Evolutionary conservation across 2,888 invertebrate genomes (phyloP), one percentile per base, ranked within the genome.

Genomic region (Agrotis ipsilon): DNA sequence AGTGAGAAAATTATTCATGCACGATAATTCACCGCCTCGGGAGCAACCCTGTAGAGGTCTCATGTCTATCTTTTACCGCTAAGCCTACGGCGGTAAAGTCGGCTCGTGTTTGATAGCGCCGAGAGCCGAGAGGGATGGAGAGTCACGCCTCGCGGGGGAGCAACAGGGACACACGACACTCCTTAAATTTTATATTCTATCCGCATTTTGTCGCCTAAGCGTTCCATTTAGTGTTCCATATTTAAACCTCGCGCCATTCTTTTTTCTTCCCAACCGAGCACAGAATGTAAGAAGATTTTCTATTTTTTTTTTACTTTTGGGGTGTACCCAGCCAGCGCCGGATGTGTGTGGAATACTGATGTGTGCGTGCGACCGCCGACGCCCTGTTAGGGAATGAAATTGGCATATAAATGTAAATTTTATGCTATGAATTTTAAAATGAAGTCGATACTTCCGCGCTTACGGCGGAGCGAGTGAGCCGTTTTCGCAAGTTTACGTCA

Each of bases 401-500:
- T 95, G 96, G 96, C 96, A 96, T 96, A 96, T 96, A 96, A 96
- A 96, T 96, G 96, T 96, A 95, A 96, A 96, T 96, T 96, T 96
- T 95, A 96, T 95, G 96, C 96, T 91, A 96, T 96, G 96, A 96
- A 96, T 96, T 96, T 96, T 96, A 96, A 96, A 96, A 96, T 95
- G 94, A 92, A 95, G 95, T 93, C 95, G 94, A 96, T 95, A 94
- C 94, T 94, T 95, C 93, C 94, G 90, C 91, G 92, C 92, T 93
- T 90, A 90, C 89, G 89, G 90, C 86, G 87, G 83, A 84, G 86
- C 87, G 88, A 85, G 89, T 85, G 91, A 91, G 92, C 90, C 90
- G 89, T 91, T 93, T 91, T 92, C 90, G 89, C 88, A 91, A 93
- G 92, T 93, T 93, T 89, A 90, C 90, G 89, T 90, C 89, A 89